Base-by-base conservation (phyloP, 2,888 invertebrate species). In the Sabellastarte sp. region DNA sequence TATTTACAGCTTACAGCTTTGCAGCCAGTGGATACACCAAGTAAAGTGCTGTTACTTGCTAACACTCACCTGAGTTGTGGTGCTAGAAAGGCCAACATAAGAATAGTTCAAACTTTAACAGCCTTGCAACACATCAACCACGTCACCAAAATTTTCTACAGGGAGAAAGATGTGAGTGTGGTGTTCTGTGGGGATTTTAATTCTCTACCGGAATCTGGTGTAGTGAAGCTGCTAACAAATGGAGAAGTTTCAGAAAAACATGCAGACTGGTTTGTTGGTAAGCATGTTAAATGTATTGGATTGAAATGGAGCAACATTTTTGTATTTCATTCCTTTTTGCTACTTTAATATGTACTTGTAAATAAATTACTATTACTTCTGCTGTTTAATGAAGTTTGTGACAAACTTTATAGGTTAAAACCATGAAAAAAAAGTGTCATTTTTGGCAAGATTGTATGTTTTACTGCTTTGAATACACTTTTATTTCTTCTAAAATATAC, bases 51-150 rank as follows among this genome's bases (percentile, higher is more conserved):
- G 5, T 67, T 80, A 51, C 80, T 86, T 2, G 94, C 90, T 24
- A 96, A 95, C 79, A 95, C 93, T 1, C 97, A 98, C 86, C 87
- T 97, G 57, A 97, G 93, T 85, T 97, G 94, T 77, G 93, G 93
- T 81, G 94, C 95, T 0, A 89, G 91, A 82, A 92, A 95, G 4
- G 92, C 93, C 84, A 93, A 95, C 77, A 90, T 97, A 72, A 87
- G 97, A 67, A 85, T 95, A 2, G 80, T 95, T 29, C 97, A 97
- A 87, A 90, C 89, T 32, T 90, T 90, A 32, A 88, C 91, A 68
- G 87, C 89, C 30, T 87, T 94, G 69, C 86, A 88, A 53, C 92
- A 90, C 85, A 78, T 95, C 30, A 87, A 89, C 73, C 82, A 89
- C 76, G 72, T 90, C 32, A 85, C 87, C 51, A 61, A 41, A 29